Base-by-base conservation (phyloP, 2,888 invertebrate genomes). In the Plebejus melissa region DNA sequence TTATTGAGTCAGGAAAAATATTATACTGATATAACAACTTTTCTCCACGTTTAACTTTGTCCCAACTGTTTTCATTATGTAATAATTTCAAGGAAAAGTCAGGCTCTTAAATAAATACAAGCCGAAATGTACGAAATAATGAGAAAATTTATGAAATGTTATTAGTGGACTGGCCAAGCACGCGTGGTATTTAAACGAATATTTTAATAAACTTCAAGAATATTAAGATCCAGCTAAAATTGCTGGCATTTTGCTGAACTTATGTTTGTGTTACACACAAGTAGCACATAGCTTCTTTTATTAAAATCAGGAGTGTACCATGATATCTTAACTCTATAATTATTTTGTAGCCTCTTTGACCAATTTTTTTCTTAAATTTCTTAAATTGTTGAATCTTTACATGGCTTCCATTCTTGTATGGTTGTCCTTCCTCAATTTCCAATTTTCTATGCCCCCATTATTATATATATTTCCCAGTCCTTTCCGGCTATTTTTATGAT, bases 141-240 rank as follows among this genome's bases (percentile, higher is more conserved):
- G 65, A 65, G 32, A 65, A 65, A 65, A 65, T 65, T 11, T 32
- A 32, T 65, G 36, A 65, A 65, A 65, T 65, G 65, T 65, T 65
- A 65, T 65, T 32, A 65, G 65, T 65, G 65, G 65, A 65, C 32
- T 65, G 16, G 65, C 65, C 32, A 16, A 65, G 65, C 65, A 65
- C 32, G 36, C 36, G 65, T 65, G 65, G 65, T 65, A 65, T 65
- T 65, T 36, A 65, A 65, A 6, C 13, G 16, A 65, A 65, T 65
- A 36, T 65, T 65, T 65, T 65, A 32, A 65, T 36, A 65, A 32
- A 65, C 65, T 16, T 65, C 13, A 65, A 65, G 65, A 65, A 32
- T 13, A 65, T 65, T 32, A 65, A 65, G 65, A 13, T 32, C 1
- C 4, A 36, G 32, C 65, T 65, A 36, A 65, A 65, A 65, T 65